Conservation (phyloP, 2,113 vertebrate genomes). For the Sarotherodon lohbergeri region DNA sequence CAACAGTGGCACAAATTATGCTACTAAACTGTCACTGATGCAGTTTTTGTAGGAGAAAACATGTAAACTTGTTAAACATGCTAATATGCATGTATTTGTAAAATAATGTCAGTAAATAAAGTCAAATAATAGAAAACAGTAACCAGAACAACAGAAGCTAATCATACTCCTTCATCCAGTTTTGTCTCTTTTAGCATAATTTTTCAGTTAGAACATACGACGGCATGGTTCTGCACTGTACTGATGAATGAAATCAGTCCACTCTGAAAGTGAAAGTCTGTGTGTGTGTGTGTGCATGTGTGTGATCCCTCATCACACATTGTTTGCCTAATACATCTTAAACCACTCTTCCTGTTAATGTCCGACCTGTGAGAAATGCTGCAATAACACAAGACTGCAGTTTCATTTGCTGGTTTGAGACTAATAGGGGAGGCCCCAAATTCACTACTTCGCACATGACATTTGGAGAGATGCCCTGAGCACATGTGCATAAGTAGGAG, state of each 20-base stretch:
- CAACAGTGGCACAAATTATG: background rate
- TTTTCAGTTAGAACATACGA: background rate
- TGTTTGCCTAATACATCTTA: slow-evolving; percentile 51
- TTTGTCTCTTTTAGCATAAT: background rate
- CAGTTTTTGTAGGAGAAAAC: background rate
- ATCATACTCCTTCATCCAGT: background rate
- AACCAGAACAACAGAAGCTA: background rate
- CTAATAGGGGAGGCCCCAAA: background rate
- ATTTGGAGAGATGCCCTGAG: slow-evolving; percentile 48
- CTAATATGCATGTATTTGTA: background rate
- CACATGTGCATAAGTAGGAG: slow-evolving; percentile 64
- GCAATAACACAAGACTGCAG: slow-evolving; percentile 7
- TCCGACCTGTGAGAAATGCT: slow-evolving; percentile 27
- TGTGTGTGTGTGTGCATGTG: background rate
- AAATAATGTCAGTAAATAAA: background rate
- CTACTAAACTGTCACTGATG: background rate
- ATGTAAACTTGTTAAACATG: background rate
- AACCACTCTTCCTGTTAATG: slow-evolving; percentile 12
- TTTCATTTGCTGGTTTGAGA: slow-evolving; percentile 24
- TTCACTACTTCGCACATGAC: background rate
- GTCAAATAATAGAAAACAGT: background rate
- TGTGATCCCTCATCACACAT: slow-evolving; percentile 5
- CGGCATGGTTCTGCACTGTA: background rate
- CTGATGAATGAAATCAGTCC: background rate
- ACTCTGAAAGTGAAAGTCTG: background rate